Evolutionary conservation across 2,888 invertebrate species (phyloP).

Genomic region (Halictus quadricinctus): DNA sequence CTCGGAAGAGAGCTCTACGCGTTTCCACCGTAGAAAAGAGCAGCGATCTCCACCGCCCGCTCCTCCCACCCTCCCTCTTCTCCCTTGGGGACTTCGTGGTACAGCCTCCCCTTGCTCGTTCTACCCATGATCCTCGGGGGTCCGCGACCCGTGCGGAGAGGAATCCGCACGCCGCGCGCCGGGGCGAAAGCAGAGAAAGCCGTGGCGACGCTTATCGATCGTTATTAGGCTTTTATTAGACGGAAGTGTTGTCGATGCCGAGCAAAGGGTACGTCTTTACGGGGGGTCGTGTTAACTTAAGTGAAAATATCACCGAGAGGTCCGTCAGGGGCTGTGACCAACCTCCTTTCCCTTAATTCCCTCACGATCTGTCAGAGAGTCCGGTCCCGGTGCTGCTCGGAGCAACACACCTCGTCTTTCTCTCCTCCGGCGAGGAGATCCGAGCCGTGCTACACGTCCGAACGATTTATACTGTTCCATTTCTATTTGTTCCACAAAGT

Average conservation of each 20-base stretch:
- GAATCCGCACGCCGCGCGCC: slow-evolving; percentile 1
- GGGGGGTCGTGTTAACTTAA: slow-evolving; percentile 79
- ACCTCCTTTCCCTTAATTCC: slow-evolving; percentile 59
- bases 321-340: slow-evolving; percentile 68
- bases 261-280: slow-evolving; percentile 68
- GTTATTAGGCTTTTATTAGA: slow-evolving; percentile 79
- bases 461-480: neutral
- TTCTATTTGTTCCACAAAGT: neutral
- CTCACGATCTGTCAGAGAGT: slow-evolving; percentile 64
- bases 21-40: neutral
- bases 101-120: neutral
- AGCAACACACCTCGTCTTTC: slow-evolving; percentile 22
- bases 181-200: slow-evolving; percentile 45
- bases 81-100: neutral
- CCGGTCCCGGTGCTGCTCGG: slow-evolving; percentile 51
- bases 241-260: slow-evolving; percentile 71
- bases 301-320: slow-evolving; percentile 79
- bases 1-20: neutral
- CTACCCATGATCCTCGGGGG: neutral
- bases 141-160: slow-evolving; percentile 9
- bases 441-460: neutral
- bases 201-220: slow-evolving; percentile 73
- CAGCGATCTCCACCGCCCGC: neutral
- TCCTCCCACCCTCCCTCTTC: neutral
- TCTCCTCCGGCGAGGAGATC: neutral